Base-by-base conservation (phyloP, 2,888 invertebrate genomes). In the Drosophila lacicola region DNA sequence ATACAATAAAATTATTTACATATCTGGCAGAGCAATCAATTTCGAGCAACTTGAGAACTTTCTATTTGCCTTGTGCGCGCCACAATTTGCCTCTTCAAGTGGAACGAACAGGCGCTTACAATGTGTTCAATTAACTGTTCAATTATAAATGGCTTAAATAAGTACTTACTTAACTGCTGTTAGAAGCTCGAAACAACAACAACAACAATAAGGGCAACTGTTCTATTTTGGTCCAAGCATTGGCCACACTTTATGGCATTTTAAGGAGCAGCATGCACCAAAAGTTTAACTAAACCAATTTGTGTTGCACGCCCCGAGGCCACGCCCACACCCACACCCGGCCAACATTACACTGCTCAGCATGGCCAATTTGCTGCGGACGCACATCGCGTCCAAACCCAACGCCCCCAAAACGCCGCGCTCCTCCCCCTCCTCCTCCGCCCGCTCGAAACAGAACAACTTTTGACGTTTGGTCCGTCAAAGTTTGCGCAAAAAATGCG, bases 401-500 rank as follows among this genome's bases (percentile, higher is more conserved):
- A n/a, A 62, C 45, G 39, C 51, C 55, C 45, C 34, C 47, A 47
- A 36, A 45, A 13, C 17, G n/a, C 33, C 41, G 34, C 25, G 19
- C 21, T n/a, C 10, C 60, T 29, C 36, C 54, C 25, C 21, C 58
- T 29, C 33, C 29, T 29, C 50, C 51, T 6, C 21, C 42, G 29
- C 45, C 47, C 44, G 17, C 51, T 14, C 56, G 21, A 54, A 49
- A 17, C 51, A 36, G 45, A 49, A 37, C 51, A 83, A 83, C 88
- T 83, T 83, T 88, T 88, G 86, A 88, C 86, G 86, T 82, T 85
- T 66, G 62, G 60, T 68, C 69, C 75, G 73, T 83, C 84, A 83
- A 88, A 87, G 71, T 73, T 82, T 76, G n/a, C 45, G 57, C 62
- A 34, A 63, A 82, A 88, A 65, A 77, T 75, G 66, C 84, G 88